These are phyloP conservation scores for Heteropelma amictum DNA, from an alignment of 2,888 invertebrate species.

Conservation along the genomic window DNA sequence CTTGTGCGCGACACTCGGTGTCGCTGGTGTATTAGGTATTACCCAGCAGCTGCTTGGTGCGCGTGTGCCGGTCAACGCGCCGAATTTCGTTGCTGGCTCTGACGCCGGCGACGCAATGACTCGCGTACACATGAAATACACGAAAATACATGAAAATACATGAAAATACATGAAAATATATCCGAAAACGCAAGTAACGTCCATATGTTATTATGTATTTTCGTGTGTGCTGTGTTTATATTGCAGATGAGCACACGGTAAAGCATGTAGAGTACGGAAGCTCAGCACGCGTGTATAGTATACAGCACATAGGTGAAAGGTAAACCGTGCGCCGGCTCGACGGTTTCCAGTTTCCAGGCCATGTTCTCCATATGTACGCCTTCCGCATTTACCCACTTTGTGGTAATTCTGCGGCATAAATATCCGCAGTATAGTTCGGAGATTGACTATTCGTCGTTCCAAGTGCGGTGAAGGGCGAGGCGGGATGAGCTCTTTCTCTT, in stretches of 20 bases:
- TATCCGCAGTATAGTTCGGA: constrained; percentile 59
- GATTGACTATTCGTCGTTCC: constrained; percentile 58
- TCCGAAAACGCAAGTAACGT: too few species aligned
- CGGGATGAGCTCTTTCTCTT: constrained; percentile 4
- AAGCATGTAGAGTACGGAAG: too few species aligned
- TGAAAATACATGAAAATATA: too few species aligned
- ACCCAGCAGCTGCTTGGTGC: constrained; percentile 8
- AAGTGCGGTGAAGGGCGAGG: background rate
- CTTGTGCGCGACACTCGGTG: too few species aligned
- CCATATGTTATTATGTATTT: constrained; percentile 6
- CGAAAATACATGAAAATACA: too few species aligned
- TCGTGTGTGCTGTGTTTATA: too few species aligned
- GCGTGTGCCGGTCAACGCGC: constrained; percentile 42
- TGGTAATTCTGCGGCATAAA: constrained; percentile 59
- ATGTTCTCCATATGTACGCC: constrained; percentile 41
- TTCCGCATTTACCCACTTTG: constrained; percentile 58
- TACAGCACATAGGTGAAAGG: too few species aligned
- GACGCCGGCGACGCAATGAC: constrained; percentile 32
- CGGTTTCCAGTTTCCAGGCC: constrained; percentile 48
- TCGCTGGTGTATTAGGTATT: too few species aligned
- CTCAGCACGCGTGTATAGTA: too few species aligned
- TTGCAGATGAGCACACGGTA: too few species aligned
- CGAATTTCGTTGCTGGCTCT: constrained; percentile 45
- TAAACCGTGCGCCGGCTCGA: too few species aligned
- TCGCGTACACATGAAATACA: too few species aligned